Evolutionary conservation across 37 sponge, comb jelly and placozoan species (phyloP), one percentile per base, ranked within the genome.

Genomic region (Hormiphora californensis): DNA sequence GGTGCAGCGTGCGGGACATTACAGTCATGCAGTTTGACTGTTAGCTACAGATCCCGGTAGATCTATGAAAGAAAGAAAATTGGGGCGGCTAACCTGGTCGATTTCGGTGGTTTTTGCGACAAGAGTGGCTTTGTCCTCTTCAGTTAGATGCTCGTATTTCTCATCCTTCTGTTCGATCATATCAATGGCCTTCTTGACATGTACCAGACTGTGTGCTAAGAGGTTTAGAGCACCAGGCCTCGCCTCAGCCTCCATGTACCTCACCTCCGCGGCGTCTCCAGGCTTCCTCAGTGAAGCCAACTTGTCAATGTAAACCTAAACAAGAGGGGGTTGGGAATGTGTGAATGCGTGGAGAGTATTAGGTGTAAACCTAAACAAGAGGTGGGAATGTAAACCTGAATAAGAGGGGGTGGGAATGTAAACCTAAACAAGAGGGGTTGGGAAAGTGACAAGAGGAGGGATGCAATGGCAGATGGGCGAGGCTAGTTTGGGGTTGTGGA

Each of bases 51-150:
- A n/a, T n/a, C n/a, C n/a, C n/a, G n/a, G n/a, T n/a, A n/a, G 30
- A 95, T 95, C 49, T 92, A 63, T n/a, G 91, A 37, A 12, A 49
- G 15, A n/a, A 54, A 90, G 31, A 93, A 89, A 17, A 87, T 57
- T 4, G 94, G 91, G 63, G 90, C 67, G 38, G 53, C 69, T 85
- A 11, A n/a, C 81, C 22, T n/a, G 55, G 43, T 92, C 88, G 73
- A 91, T 93, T 32, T 63, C 89, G 17, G 86, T 27, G 32, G 91
- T 90, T 21, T 69, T 87, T 0, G 87, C 90, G 51, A 63, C 55
- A 33, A 97, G 95, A 35, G 91, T 94, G 40, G 91, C 68, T 91
- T 94, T 91, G 39, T 97, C 98, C 27, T 86, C 91, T 43, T 39
- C 89, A 15, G 89, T 89, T 23, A 97, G 40, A 69, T 97, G 98